Evolutionary conservation across 2,797 vertebrate genomes (phyloP), one percentile per base, ranked within the genome.

Genomic region (Chaunax sp.): DNA sequence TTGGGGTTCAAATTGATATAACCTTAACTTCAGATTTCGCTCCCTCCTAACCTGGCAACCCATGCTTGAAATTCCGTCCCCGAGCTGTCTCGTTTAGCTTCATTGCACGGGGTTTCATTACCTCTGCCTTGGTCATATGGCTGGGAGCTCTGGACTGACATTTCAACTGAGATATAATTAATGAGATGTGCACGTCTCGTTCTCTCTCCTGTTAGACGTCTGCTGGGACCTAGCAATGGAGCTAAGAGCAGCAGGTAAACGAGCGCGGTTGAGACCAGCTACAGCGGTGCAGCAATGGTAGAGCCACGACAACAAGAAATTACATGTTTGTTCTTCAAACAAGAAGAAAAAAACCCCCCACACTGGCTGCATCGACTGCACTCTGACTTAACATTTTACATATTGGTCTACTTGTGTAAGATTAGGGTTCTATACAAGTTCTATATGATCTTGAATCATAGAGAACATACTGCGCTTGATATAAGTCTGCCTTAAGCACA

Each of bases 101-200:
- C 64, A 63, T 1, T 57, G 71, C 58, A 7, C 61, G 10, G 55
- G 81, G 77, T 86, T 90, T 82, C 74, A 84, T 91, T 87, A 88
- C 78, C 81, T 75, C 72, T 66, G 69, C 77, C 73, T 87, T 84
- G 78, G 87, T 88, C 78, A 87, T 88, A 88, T 79, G 81, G 79
- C 85, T 76, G 35, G 22, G 55, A 88, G 87, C 80, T 59, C 55
- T 44, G 83, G 69, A 87, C 84, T 85, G 86, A 87, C 86, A 82
- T 86, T 90, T 88, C 81, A 82, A 78, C 80, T 62, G 82, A 87
- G 87, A 83, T 85, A 78, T 92, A 87, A 89, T 90, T 91, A 92
- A 91, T 89, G 88, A 92, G 87, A 86, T 71, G 77, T 84, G 78
- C 75, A 81, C 37, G 80, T 81, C 68, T 75, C 80, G 37, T 75